Conservation (phyloP, 2,113 vertebrate species). For the Athene cunicularia region DNA sequence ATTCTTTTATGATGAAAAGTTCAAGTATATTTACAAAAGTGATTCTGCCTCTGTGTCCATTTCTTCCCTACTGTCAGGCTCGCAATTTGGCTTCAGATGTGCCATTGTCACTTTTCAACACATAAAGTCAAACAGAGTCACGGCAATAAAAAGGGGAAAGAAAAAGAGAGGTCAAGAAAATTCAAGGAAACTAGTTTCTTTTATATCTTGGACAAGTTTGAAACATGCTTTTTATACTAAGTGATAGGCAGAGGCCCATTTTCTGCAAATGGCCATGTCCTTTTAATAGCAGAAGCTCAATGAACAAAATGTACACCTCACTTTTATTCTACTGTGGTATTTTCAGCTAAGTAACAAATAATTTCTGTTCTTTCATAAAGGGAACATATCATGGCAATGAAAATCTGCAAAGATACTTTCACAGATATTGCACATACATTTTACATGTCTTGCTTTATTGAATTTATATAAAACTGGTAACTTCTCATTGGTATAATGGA, state of each 20-base stretch:
- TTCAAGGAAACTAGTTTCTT: not conserved
- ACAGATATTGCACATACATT: not conserved
- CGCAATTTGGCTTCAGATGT: not conserved
- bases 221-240: not conserved
- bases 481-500: not conserved
- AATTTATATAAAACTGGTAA: not conserved
- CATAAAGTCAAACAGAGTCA: not conserved
- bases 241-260: not conserved
- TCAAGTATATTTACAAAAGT: slow-evolving; percentile 37
- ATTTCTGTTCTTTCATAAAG: not conserved
- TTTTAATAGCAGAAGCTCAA: not conserved
- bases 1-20: slow-evolving; percentile 15
- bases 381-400: not conserved
- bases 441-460: not conserved
- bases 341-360: not conserved
- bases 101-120: not conserved
- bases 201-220: not conserved
- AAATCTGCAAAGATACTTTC: not conserved
- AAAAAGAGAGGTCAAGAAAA: slow-evolving; percentile 2
- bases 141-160: not conserved
- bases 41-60: not conserved
- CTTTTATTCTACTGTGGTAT: not conserved
- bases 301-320: not conserved
- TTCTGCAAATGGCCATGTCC: not conserved
- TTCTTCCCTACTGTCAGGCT: not conserved